Base-by-base conservation (phyloP, 2,797 vertebrate genomes). In the Sebastolobus alascanus region DNA sequence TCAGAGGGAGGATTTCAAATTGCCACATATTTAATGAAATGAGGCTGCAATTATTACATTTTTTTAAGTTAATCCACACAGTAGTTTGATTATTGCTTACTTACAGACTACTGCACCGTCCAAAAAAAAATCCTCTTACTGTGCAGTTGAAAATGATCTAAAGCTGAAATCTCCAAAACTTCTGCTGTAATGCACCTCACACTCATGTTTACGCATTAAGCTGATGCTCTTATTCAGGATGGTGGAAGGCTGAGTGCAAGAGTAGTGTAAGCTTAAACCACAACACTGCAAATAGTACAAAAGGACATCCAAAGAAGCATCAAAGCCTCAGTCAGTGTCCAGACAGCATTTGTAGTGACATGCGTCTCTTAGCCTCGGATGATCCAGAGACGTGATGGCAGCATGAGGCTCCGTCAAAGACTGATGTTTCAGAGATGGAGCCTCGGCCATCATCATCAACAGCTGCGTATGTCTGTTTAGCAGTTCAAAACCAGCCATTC, bases 171-270 rank as follows among this genome's bases (percentile, higher is more conserved):
- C 25, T 25, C 25, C 25, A 35, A 61, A 72, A 56, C 38, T 29
- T 79, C 35, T 50, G 71, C 77, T 43, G 40, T 46, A 66, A 64
- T 20, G 50, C 7, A 43, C 60, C 63, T 81, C 14, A 12, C 35
- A 16, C 22, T 80, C 25, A 38, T 80, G 73, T 65, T 22, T 11
- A n/a, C 10, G 6, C 54, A 70, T 76, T 68, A 81, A 59, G 79
- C 59, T 80, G 67, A 77, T 73, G 38, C 68, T 83, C 55, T 80
- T 82, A 77, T 64, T 80, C 59, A 59, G 22, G 55, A 43, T 4
- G n/a, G 40, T 9, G 3, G 20, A 68, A 37, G 31, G 40, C 27
- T 80, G 71, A 84, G 77, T 77, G 77, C 29, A 59, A 46, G 20
- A 73, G 56, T 14, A 8, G 31, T 29, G 8, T 66, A 52, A 69